Conservation (phyloP, 2,113 vertebrate species). For the Telmatochromis sp. region DNA sequence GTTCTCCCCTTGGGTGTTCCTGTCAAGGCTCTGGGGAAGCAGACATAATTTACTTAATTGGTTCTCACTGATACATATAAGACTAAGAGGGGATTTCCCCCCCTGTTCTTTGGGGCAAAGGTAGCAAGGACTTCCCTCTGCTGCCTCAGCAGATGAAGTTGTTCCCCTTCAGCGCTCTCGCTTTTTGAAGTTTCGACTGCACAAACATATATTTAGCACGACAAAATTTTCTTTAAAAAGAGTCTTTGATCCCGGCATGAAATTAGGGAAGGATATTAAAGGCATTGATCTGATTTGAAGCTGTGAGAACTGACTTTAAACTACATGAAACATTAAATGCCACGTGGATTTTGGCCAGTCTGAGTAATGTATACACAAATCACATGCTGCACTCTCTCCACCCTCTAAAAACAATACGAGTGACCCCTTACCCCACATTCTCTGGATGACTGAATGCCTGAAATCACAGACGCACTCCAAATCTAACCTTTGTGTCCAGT, state of each 20-base stretch:
- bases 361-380: background rate
- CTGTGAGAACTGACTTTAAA: background rate
- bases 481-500: conserved; percentile 17
- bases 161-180: background rate
- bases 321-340: background rate
- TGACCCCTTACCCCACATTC: conserved; percentile 6
- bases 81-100: background rate
- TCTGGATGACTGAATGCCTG: background rate
- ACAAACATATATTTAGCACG: background rate
- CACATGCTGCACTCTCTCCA: background rate
- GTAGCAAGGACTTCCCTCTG: background rate
- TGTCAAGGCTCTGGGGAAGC: conserved; percentile 44
- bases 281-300: background rate
- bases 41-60: conserved; percentile 67
- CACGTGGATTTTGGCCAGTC: background rate
- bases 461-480: background rate
- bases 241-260: background rate
- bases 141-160: background rate
- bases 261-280: background rate
- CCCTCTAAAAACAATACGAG: background rate
- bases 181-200: background rate
- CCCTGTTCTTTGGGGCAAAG: conserved; percentile 11
- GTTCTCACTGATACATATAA: conserved; percentile 21
- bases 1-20: conserved; percentile 46
- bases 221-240: background rate